Evolutionary conservation across 2,888 invertebrate genomes (phyloP), one percentile per base, ranked within the genome.

Genomic region (Alsophila aescularia): DNA sequence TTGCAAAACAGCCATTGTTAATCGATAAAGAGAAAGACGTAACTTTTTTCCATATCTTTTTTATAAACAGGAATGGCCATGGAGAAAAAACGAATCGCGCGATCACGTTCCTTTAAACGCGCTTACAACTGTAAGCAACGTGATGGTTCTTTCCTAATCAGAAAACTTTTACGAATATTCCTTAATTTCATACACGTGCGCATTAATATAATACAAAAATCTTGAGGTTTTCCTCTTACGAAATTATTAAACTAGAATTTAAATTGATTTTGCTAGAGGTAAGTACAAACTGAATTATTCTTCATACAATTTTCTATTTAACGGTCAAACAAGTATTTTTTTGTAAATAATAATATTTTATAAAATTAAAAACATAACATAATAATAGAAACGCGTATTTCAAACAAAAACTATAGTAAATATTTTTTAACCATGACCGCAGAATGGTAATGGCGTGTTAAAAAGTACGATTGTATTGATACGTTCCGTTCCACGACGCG

Each of bases 71-170:
- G 70, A 58, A 52, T 72, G 67, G 58, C 67, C 68, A 67, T 67
- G 69, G 67, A 67, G 60, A 65, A 67, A 73, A 80, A 79, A 79
- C 68, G 69, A 77, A 65, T 57, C 64, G 54, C 52, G 18, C 44
- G 63, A 67, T 84, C 87, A 87, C 86, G 86, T 88, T 86, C 52
- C 65, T 15, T 35, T 54, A 62, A 85, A 88, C 76, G 84, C 75
- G 16, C 1, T n/a, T n/a, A 36, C 10, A 10, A 2, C n/a, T 16
- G 0, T 2, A 13, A 12, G 13, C 3, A n/a, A 29, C n/a, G n/a
- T n/a, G 80, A 76, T 72, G 76, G 72, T 73, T 72, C 71, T 79
- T 77, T 83, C 75, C 70, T 69, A 79, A 76, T 74, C 62, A 64
- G 47, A 76, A 77, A 24, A 24, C 8, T 2, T 5, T 2, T 24